Conservation (phyloP, 2,113 vertebrate genomes). For the Fulica atra region DNA sequence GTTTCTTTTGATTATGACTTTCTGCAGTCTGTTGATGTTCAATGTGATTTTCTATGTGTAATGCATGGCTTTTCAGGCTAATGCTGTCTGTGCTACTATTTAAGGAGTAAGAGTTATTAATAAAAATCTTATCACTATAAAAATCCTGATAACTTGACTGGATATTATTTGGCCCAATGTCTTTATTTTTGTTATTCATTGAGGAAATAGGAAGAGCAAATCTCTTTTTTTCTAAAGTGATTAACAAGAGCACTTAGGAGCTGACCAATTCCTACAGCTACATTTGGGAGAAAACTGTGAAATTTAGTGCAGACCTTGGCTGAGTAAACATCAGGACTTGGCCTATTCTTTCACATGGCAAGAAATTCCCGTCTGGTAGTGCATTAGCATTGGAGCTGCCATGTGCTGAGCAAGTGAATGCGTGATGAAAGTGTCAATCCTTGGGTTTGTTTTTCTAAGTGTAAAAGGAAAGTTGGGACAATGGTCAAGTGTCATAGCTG, state of each 20-base stretch:
- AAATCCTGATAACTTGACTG: background rate
- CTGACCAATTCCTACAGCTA: background rate
- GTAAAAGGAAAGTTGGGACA: constrained; percentile 1
- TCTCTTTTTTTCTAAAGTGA: background rate
- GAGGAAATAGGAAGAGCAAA: background rate
- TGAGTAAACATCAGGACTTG: background rate
- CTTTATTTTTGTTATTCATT: background rate
- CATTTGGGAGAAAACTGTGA: background rate
- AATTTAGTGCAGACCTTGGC: background rate
- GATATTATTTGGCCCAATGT: background rate
- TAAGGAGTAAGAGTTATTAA: background rate
- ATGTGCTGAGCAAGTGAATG: background rate
- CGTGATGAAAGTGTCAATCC: background rate
- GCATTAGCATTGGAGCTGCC: background rate
- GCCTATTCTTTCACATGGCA: background rate
- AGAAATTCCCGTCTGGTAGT: background rate
- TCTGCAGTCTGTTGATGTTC: background rate
- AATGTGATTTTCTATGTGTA: background rate
- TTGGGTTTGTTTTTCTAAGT: background rate
- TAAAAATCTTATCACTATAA: background rate
- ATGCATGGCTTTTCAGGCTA: background rate
- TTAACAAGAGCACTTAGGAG: background rate
- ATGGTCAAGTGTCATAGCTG: background rate
- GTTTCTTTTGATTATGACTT: background rate
- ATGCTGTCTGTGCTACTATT: background rate